Base-by-base conservation (phyloP, 2,797 vertebrate genomes). In the Orestias chungarensis region DNA sequence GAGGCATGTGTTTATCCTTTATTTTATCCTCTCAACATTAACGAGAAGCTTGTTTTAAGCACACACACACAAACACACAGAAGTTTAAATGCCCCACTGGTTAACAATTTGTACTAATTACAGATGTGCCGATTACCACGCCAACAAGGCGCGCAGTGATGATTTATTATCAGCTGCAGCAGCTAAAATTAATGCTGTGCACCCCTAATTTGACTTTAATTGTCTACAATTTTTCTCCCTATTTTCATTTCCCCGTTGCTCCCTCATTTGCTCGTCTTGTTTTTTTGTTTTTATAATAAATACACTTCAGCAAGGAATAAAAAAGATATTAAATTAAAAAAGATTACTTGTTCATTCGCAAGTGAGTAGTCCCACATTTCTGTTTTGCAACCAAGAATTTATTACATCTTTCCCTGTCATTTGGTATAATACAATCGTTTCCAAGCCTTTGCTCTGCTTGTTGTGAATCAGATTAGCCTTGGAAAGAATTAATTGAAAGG, bases 161-260 rank as follows among this genome's bases (percentile, higher is more conserved):
- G 85, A 89, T 87, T 87, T 80, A 88, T 86, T 35, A 81, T 66
- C 68, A 82, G 71, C 81, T 79, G 73, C 80, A 46, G 64, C 64
- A 72, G 71, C 71, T 78, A 83, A 87, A 86, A 73, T 55, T 62
- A 50, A 68, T 69, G 61, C 68, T 71, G 68, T 76, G 71, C 71
- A 75, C 64, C 47, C 62, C 50, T 83, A 80, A 89, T 88, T 83
- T 86, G 62, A 82, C 61, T 84, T 84, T 80, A 87, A 82, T 85
- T 83, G 73, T 82, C 49, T 67, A n/a, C 81, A 65, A 73, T 85
- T 67, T 76, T 52, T 78, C 46, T 68, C 64, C 78, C 73, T 82
- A 50, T 71, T 76, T 74, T n/a, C 54, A 8, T 64, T 68, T 75
- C 42, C 49, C n/a, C 43, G 46, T 67, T 33, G 31, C 18, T 27